Base-by-base conservation (phyloP, 2,797 vertebrate genomes). In the Craterocephalus amniculus region DNA sequence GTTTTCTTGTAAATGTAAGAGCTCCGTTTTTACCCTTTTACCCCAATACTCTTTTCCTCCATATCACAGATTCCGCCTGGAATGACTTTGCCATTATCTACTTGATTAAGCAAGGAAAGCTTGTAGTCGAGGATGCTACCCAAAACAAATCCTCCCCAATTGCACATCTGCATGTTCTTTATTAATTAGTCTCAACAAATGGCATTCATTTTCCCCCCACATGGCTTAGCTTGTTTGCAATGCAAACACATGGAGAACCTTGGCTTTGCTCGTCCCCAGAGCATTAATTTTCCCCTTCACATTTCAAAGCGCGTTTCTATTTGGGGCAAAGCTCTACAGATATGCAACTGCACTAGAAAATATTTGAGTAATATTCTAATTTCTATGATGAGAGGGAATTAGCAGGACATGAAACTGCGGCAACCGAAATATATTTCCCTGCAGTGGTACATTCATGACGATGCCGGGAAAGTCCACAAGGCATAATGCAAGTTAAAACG, bases 131-230 rank as follows among this genome's bases (percentile, higher is more conserved):
- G 70, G 52, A 68, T 69, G 79, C 80, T 72, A 79, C 80, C 74
- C 74, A 86, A 90, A 86, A 87, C 80, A 89, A 90, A 87, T 85
- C 82, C 83, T 75, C 76, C 86, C 72, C 80, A 84, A 82, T 72
- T 81, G 85, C 90, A 91, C 92, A 93, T 92, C 89, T 92, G 91
- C 89, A 92, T 91, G 83, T 86, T 89, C 86, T 85, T 88, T 87
- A 92, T 93, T 93, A 91, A 93, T 94, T 93, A 92, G 89, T 90
- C 88, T 79, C 89, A 89, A 90, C 88, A 93, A 93, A 92, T 90
- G 90, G 79, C 86, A 89, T 89, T 89, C 67, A 85, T 84, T 84
- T 79, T 36, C 64, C 71, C 73, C 81, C 69, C 87, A 84, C 89
- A 85, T 80, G 83, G 88, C 82, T 88, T 79, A 67, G 77, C 84